Percentiles rank a stretch among this genome's conserved stretches.
Evolutionary conservation across 2,888 invertebrate genomes (phyloP).

Genomic region (Axea sp.): DNA sequence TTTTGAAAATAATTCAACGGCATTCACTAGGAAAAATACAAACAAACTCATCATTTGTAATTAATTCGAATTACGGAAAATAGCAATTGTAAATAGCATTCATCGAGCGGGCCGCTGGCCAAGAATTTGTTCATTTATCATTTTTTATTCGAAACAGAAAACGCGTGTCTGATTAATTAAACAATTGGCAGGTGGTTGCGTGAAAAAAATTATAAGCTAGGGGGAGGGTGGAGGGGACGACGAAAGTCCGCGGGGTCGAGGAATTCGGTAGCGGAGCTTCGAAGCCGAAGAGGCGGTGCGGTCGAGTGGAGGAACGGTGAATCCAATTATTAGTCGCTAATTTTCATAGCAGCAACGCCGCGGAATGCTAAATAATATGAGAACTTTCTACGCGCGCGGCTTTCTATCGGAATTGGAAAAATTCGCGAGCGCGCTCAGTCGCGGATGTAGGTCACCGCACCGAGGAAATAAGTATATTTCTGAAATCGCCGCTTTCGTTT

Average conservation of each 20-base stretch:
- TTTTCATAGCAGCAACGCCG: constrained; percentile 70
- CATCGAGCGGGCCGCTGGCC: too few relatives aligned
- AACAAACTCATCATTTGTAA: too few relatives aligned
- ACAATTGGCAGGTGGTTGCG: too few relatives aligned
- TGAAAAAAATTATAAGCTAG: too few relatives aligned
- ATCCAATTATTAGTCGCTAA: constrained; percentile 70
- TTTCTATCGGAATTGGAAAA: constrained; percentile 73
- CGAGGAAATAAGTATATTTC: constrained; percentile 71
- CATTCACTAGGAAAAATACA: too few relatives aligned
- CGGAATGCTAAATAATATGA: constrained; percentile 74
- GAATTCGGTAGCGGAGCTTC: constrained; percentile 19
- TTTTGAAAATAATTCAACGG: too few relatives aligned
- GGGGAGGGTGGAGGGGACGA: neutral
- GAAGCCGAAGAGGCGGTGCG: constrained; percentile 35
- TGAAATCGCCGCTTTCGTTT: constrained; percentile 73
- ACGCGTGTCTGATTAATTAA: too few relatives aligned
- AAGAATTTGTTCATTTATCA: too few relatives aligned
- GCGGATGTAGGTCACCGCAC: constrained; percentile 72
- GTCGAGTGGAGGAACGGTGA: constrained; percentile 59
- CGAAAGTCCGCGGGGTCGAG: constrained; percentile 22
- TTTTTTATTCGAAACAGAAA: too few relatives aligned
- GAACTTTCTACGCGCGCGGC: constrained; percentile 74
- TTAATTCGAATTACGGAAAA: too few relatives aligned
- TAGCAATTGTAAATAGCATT: too few relatives aligned
- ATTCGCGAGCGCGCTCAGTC: constrained; percentile 62